Base-by-base conservation (phyloP, 2,797 vertebrate species). In the Paedocypris micromegethes region DNA sequence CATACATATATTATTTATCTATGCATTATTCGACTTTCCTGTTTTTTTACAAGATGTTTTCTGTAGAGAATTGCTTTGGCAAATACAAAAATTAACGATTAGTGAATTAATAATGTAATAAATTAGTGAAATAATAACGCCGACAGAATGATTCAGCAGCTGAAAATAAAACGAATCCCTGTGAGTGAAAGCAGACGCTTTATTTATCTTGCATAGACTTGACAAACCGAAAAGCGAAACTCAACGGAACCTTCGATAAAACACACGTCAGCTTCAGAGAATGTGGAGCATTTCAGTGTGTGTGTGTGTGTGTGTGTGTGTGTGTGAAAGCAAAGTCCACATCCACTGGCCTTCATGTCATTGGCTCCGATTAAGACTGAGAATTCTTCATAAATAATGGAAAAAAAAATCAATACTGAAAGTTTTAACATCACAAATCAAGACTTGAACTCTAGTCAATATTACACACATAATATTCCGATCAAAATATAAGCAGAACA, bases 181-280 rank as follows among this genome's bases (percentile, higher is more conserved):
- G 23, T 23, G 23, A 23, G 23, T 23, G 23, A 23, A 23, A 23
- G 23, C 23, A 23, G 23, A 23, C 23, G 23, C 23, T 23, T 23
- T 23, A 23, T 23, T 38, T 37, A 53, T 5, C 39, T 43, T 68
- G 66, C 50, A 68, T 61, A 60, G 50, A 60, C 55, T 63, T 60
- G 44, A 38, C 40, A 37, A 47, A 47, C 7, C 38, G 40, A 69
- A 55, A 5, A 4, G 41, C 6, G 5, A 6, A 7, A 9, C 48
- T 45, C 6, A 49, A 45, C 57, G 41, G 38, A 42, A 48, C 9
- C 5, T 47, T 65, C 5, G 41, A 37, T 5, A 55, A 23, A 65
- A 53, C 45, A 8, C 5, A 23, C 38, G 43, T 38, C 8, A 0
- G 3, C 6, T 51, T 43, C 5, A 56, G 45, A 42, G 9, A 57